Base-by-base conservation (phyloP, 2,888 invertebrate genomes). In the Drosophila recens region DNA sequence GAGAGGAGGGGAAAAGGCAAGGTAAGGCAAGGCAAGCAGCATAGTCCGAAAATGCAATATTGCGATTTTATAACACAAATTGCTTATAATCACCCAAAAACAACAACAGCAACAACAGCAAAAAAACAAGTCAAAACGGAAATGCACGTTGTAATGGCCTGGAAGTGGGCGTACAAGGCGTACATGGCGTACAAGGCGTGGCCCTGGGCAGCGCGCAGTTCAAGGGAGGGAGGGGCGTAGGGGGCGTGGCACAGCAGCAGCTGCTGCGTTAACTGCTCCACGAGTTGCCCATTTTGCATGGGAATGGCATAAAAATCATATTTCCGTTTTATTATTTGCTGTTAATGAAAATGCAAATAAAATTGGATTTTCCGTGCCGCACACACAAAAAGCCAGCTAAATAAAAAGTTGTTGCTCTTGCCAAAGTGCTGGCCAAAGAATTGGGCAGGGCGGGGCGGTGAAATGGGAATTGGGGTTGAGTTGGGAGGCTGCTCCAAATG, bases 311-410 rank as follows among this genome's bases (percentile, higher is more conserved):
- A 84, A 84, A 84, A 84, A 84, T 87, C 84, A 84, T 87, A 84
- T 87, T 87, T 83, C 84, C 83, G 84, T 83, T 83, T 83, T 83
- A 83, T 83, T 83, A 83, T 83, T 84, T 87, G 83, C 84, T 84
- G 83, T 84, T 84, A 84, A 84, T 84, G 83, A 84, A 84, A 84
- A 84, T 84, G 83, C 83, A 84, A 84, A 84, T 84, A 84, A 84
- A 87, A 87, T 84, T 84, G 83, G 83, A 84, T 84, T 87, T 87
- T 82, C 82, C 84, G 69, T 70, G 77, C 61, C 69, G 72, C 79
- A 81, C 30, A 81, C 30, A 30, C 81, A 83, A 83, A 86, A 83
- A 83, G 69, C 67, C 67, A 77, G 68, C 70, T 68, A 79, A 85
- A 75, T 80, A 72, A 82, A 80, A 85, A 75, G 78, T 68, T 75